These are phyloP conservation scores for Drosophila mayaguana DNA, from an alignment of 2,888 invertebrate genomes.

Conservation along the genomic window DNA sequence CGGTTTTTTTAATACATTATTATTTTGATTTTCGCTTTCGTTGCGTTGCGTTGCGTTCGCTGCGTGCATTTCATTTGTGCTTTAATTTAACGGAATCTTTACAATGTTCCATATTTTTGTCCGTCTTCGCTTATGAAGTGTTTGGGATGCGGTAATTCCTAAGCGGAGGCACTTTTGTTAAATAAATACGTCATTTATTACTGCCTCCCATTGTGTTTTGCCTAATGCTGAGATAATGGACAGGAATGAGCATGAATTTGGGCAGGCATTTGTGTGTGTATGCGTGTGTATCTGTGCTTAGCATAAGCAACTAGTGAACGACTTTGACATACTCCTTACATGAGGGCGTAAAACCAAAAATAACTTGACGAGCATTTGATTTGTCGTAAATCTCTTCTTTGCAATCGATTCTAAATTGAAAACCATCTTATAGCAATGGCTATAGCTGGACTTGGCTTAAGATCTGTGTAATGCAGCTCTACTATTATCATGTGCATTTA, in stretches of 20 bases:
- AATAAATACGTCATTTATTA: slow-evolving; percentile 51
- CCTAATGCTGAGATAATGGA: slow-evolving; percentile 42
- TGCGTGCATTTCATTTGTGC: slow-evolving; percentile 53
- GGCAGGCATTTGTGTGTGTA: neutral
- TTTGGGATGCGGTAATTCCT: slow-evolving; percentile 37
- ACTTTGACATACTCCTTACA: neutral
- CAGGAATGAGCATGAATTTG: slow-evolving; percentile 5
- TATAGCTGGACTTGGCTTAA: too few relatives aligned
- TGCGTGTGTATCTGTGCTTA: neutral
- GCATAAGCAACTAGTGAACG: neutral
- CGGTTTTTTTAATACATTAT: slow-evolving; percentile 58
- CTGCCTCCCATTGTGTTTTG: slow-evolving; percentile 37
- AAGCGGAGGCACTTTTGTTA: slow-evolving; percentile 36
- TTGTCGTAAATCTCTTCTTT: too few relatives aligned
- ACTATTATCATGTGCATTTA: too few relatives aligned
- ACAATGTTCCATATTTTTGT: slow-evolving; percentile 48
- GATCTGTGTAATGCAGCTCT: too few relatives aligned
- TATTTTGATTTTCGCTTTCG: slow-evolving; percentile 51
- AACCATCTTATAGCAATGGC: too few relatives aligned
- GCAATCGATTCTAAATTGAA: too few relatives aligned
- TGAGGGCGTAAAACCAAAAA: too few relatives aligned
- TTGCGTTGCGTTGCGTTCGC: slow-evolving; percentile 31
- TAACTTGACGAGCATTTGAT: too few relatives aligned
- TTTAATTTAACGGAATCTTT: slow-evolving; percentile 62
- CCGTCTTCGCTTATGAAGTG: slow-evolving; percentile 2